Evolutionary conservation across 2,113 vertebrate species (phyloP).

Genomic region (Butastur rufipennis): DNA sequence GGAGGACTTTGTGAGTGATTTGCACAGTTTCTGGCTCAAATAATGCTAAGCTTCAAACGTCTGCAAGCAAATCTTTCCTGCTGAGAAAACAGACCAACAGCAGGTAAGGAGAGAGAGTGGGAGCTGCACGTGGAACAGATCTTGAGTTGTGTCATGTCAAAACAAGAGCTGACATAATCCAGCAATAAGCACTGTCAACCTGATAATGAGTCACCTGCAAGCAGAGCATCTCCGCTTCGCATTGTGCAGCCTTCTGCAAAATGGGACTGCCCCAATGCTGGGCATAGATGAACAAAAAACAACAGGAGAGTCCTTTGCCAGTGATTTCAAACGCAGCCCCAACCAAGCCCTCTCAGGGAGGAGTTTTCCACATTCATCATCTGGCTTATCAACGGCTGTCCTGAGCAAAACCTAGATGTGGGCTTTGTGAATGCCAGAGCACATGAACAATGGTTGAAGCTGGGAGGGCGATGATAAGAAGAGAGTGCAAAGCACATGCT

Average conservation of each 20-base stretch:
- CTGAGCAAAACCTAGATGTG: conserved; percentile 6
- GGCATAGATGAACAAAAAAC: neutral
- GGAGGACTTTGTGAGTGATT: neutral
- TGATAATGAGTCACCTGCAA: neutral
- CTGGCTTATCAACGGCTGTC: conserved; percentile 1
- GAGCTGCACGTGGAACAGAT: neutral
- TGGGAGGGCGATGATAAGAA: neutral
- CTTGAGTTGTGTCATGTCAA: neutral
- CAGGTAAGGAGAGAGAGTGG: neutral
- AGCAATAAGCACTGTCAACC: neutral
- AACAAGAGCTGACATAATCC: neutral
- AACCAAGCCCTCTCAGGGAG: neutral
- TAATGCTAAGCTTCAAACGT: neutral
- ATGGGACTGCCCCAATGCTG: neutral
- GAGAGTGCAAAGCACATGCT: conserved; percentile 49
- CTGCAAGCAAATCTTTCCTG: neutral
- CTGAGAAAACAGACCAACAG: neutral
- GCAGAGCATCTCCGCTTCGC: neutral
- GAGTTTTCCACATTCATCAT: conserved; percentile 60
- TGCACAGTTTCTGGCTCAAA: neutral
- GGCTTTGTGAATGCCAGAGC: conserved; percentile 42
- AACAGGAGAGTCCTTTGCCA: neutral
- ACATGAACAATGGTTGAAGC: conserved; percentile 43
- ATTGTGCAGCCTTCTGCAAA: neutral
- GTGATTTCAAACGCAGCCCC: neutral